These are phyloP conservation scores for Nansenia antarctica DNA, from an alignment of 2,113 vertebrate genomes.

Conservation along the genomic window DNA sequence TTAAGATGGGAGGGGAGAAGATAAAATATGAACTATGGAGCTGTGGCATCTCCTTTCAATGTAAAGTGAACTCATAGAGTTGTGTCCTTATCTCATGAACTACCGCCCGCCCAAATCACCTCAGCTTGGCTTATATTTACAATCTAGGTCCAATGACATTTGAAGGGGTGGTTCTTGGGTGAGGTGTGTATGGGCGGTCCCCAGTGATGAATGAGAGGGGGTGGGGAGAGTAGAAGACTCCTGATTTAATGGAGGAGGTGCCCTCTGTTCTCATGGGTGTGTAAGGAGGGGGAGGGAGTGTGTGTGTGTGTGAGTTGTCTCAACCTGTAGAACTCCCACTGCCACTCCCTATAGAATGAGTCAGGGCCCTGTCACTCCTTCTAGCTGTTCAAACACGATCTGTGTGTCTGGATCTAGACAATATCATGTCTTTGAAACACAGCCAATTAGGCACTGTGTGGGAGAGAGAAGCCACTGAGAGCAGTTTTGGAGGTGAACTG, in stretches of 20 bases:
- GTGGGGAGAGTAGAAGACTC: background rate
- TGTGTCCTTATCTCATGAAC: too few species aligned
- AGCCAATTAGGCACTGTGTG: too few species aligned
- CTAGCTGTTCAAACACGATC: slow-evolving; percentile 18
- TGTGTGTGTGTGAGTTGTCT: slow-evolving; percentile 29
- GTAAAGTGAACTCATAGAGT: too few species aligned
- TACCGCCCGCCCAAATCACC: too few species aligned
- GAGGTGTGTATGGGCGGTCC: background rate
- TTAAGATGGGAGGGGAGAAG: background rate
- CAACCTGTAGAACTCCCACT: slow-evolving; percentile 22
- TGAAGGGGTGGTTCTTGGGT: too few species aligned
- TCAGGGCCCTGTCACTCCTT: slow-evolving; percentile 17
- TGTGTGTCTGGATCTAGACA: background rate
- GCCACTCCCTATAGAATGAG: slow-evolving; percentile 30
- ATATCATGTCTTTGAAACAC: background rate
- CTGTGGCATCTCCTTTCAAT: too few species aligned
- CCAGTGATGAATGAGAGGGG: background rate
- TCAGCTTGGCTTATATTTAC: too few species aligned
- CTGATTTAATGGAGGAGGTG: too few species aligned
- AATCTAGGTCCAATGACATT: too few species aligned
- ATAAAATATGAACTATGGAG: too few species aligned
- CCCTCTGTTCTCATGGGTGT: slow-evolving; percentile 8
- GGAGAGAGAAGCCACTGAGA: background rate
- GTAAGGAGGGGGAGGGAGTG: background rate
- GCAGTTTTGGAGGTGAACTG: background rate